Evolutionary conservation across 2,888 invertebrate genomes (phyloP).

Genomic region (Pseudoips prasinana): DNA sequence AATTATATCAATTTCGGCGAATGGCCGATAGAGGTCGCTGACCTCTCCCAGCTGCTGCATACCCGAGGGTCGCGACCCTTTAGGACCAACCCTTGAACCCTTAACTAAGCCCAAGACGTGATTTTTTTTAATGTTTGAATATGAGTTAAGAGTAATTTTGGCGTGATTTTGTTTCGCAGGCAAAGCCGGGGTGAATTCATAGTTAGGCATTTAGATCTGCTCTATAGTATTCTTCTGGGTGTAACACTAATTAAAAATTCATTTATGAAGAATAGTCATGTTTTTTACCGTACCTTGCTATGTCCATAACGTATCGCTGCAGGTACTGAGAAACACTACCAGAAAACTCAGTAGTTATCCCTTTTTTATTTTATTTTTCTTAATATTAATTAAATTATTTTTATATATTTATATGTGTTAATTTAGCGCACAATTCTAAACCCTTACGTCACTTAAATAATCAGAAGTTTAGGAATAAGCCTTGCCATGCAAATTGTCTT

Average conservation of each 20-base stretch:
- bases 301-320: neutral
- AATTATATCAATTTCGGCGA: constrained; percentile 13
- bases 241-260: too few species aligned
- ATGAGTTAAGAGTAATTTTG: neutral
- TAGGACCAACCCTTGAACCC: constrained; percentile 36
- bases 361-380: neutral
- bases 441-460: too few species aligned
- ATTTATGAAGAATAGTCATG: neutral
- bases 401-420: neutral
- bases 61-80: constrained; percentile 47
- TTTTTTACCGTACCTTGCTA: neutral
- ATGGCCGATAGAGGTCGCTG: constrained; percentile 56
- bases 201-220: neutral
- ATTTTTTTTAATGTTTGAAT: constrained; percentile 17
- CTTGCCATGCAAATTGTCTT: too few species aligned
- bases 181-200: neutral
- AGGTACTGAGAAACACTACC: too few species aligned
- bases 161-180: neutral
- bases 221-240: too few species aligned
- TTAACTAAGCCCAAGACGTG: constrained; percentile 23
- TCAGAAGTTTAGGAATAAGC: too few species aligned
- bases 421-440: too few species aligned
- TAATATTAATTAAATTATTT: neutral
- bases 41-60: constrained; percentile 51
- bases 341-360: too few species aligned